Conservation (phyloP, 2,797 vertebrate genomes). For the Anguilla pacifica region DNA sequence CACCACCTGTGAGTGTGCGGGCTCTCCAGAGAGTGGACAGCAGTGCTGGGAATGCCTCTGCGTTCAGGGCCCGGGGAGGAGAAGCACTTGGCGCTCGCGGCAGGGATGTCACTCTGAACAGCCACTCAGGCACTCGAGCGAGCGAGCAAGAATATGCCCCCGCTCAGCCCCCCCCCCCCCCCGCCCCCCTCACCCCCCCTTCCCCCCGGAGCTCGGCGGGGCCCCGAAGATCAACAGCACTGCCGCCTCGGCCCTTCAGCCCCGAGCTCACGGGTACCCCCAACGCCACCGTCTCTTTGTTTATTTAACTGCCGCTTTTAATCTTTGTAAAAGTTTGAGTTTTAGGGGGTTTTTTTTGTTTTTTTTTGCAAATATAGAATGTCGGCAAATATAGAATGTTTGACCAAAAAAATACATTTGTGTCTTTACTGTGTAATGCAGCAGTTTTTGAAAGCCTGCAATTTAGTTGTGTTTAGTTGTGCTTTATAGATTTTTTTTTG, state of each 20-base stretch:
- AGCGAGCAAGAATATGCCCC: background rate
- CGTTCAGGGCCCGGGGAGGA: too few relatives aligned
- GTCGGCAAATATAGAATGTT: background rate
- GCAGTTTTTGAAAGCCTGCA: background rate
- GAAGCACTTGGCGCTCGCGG: background rate
- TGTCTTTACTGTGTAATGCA: background rate
- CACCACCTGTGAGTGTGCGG: slow-evolving; percentile 13
- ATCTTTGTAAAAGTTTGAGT: background rate
- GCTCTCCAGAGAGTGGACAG: slow-evolving; percentile 5
- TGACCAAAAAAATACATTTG: background rate
- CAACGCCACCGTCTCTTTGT: background rate
- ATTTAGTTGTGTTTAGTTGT: background rate
- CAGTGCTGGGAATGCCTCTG: background rate
- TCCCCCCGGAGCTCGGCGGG: too few relatives aligned
- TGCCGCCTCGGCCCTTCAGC: background rate
- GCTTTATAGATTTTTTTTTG: background rate
- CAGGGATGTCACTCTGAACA: background rate
- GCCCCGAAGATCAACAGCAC: background rate
- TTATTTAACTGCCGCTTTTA: background rate
- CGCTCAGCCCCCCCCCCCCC: too few relatives aligned
- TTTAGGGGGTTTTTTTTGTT: background rate
- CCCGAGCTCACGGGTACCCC: too few relatives aligned
- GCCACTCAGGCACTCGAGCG: slow-evolving; percentile 5
- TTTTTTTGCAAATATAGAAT: background rate
- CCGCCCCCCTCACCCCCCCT: too few relatives aligned